Percentiles rank a stretch among this genome's conserved stretches.
Conservation (phyloP, 2,888 invertebrate species). For the Brachycybe producta region DNA sequence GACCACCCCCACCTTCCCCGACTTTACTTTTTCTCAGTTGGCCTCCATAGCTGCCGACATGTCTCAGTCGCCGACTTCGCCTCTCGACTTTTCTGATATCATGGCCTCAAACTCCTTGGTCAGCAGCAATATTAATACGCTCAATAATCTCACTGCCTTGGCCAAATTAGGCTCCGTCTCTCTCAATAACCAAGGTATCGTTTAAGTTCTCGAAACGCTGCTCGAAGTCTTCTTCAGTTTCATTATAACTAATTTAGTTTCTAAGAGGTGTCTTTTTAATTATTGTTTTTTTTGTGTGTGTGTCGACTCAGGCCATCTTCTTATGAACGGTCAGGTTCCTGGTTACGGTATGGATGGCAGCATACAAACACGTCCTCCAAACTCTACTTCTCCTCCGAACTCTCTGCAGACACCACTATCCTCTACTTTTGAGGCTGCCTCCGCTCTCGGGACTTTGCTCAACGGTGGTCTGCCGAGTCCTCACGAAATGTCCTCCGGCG, state of each 20-base stretch:
- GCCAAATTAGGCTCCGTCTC: slow-evolving; percentile 60
- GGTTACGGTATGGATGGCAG: slow-evolving; percentile 28
- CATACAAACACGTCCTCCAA: slow-evolving; percentile 23
- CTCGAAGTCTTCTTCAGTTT: slow-evolving; percentile 8
- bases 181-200: slow-evolving; percentile 39
- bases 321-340: slow-evolving; percentile 30
- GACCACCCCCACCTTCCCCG: slow-evolving; percentile 17
- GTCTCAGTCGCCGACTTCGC: slow-evolving; percentile 18
- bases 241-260: background rate
- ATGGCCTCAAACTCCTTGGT: slow-evolving; percentile 32
- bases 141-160: slow-evolving; percentile 76
- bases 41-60: slow-evolving; percentile 17
- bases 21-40: slow-evolving; percentile 19
- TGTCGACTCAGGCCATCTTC: slow-evolving; percentile 28
- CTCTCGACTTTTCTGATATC: slow-evolving; percentile 19
- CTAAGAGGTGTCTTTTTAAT: background rate
- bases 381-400: slow-evolving; percentile 21
- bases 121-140: slow-evolving; percentile 50
- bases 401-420: slow-evolving; percentile 18
- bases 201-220: background rate
- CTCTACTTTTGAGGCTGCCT: slow-evolving; percentile 15
- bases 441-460: slow-evolving; percentile 19
- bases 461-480: slow-evolving; percentile 18
- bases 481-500: slow-evolving; percentile 16
- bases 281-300: background rate